Evolutionary conservation across 2,797 vertebrate genomes (phyloP).

Genomic region (Intellagama lesueurii): DNA sequence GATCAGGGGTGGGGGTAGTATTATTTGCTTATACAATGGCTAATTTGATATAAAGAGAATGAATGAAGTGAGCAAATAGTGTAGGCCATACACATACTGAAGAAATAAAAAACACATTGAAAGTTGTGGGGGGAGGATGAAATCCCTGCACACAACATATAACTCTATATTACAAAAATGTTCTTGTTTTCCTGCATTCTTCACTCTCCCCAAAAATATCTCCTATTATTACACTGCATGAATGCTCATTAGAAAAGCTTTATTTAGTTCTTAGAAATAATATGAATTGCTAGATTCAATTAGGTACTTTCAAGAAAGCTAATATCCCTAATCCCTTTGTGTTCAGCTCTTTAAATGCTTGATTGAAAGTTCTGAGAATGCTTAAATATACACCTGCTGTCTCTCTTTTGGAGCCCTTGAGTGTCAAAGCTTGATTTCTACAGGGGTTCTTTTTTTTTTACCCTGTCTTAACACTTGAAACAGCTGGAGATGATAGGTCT

Average conservation of each 20-base stretch:
- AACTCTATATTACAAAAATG: not conserved
- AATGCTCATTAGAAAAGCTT: slow-evolving; percentile 33
- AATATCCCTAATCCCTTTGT: slow-evolving; percentile 32
- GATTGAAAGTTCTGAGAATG: slow-evolving; percentile 37
- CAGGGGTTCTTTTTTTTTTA: not conserved
- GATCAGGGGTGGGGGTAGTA: not conserved
- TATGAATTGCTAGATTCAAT: slow-evolving; percentile 41
- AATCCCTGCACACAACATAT: not conserved
- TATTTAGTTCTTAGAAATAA: slow-evolving; percentile 37
- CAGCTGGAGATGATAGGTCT: not conserved
- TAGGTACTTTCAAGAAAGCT: slow-evolving; percentile 37
- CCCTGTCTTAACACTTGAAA: not conserved
- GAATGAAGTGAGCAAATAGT: not conserved
- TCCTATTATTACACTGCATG: slow-evolving; percentile 20
- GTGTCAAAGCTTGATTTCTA: slow-evolving; percentile 10
- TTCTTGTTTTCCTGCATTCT: slow-evolving; percentile 20
- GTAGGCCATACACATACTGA: not conserved
- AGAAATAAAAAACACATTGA: not conserved
- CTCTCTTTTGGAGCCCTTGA: not conserved
- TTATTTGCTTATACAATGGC: not conserved
- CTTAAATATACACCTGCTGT: not conserved
- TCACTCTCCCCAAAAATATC: not conserved
- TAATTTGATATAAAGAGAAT: not conserved
- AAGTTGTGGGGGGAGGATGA: not conserved
- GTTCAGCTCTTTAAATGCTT: not conserved